Base-by-base conservation (phyloP, 2,113 vertebrate genomes). In the Nyctibius bracteatus region DNA sequence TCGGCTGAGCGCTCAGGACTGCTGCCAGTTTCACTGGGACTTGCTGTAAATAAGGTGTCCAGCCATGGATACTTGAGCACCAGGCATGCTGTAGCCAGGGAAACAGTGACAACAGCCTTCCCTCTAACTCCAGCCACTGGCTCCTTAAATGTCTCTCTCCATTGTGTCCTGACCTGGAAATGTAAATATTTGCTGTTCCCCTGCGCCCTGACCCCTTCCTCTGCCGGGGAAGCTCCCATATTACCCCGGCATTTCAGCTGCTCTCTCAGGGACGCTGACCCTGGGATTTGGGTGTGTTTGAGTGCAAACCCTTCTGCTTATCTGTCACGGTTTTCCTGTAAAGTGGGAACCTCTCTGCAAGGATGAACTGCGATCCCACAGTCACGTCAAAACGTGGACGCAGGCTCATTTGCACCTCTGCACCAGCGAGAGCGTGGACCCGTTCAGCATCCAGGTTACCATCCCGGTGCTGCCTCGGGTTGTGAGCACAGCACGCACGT, bases 11-110 rank as follows among this genome's bases (percentile, higher is more conserved):
- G 0, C 78, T 65, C 92, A 70, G 95, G 91, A 63, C 52, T 28
- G 86, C 89, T 96, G 94, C 95, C 95, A 95, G 91, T 95, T 96
- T 93, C 88, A 37, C 79, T 93, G 63, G 90, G 95, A 73, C 80
- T 91, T 93, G 71, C 9, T 97, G 95, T 95, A 89, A 96, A 95
- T 94, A 95, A 95, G 96, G 92, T 95, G 92, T 96, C 90, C 92
- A 51, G 88, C 30, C 75, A 14, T 39, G 79, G 91, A 77, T 93
- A 49, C 94, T 92, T 83, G 80, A 86, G 80, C 92, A 92, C 54
- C 65, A 88, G 94, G 92, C 93, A 71, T 96, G 94, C 94, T 74
- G 94, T 95, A 94, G 89, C 83, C 89, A 88, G 65, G 94, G 96
- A 92, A 96, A 96, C 96, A 31, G 58, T 57, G 73, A 86, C 93